Conservation (phyloP, 2,113 vertebrate species). For the Rhineura floridana region DNA sequence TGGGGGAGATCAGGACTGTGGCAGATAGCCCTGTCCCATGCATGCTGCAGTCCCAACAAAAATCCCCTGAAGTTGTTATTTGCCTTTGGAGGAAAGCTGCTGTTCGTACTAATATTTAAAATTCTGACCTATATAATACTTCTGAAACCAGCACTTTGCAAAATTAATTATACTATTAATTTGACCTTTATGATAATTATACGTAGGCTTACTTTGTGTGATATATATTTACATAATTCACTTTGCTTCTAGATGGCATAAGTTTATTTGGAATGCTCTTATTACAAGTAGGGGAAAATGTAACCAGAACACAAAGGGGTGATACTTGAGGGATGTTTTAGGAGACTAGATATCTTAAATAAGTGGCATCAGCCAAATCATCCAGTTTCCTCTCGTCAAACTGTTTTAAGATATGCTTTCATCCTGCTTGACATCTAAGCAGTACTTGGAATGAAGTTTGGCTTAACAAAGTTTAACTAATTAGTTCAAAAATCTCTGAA, state of each 20-base stretch:
- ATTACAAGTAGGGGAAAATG: conserved; percentile 45
- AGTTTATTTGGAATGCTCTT: conserved; percentile 30
- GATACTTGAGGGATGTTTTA: neutral
- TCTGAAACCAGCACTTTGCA: conserved; percentile 65
- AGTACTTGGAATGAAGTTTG: no score
- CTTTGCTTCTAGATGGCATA: conserved; percentile 48
- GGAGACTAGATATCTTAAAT: neutral
- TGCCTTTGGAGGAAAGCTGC: no score
- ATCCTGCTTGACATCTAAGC: neutral
- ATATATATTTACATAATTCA: conserved; percentile 37
- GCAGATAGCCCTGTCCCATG: no score
- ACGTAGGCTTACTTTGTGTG: conserved; percentile 54
- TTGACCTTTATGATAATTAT: conserved; percentile 60
- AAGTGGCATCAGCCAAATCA: neutral
- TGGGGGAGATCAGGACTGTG: no score
- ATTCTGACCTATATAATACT: conserved; percentile 50
- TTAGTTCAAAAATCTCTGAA: no score
- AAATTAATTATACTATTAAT: conserved; percentile 70
- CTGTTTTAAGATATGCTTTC: neutral
- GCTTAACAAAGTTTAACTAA: no score
- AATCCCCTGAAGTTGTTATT: no score
- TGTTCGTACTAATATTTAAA: conserved; percentile 54
- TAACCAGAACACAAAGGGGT: accelerated
- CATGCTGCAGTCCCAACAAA: no score
- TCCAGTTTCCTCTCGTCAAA: neutral